A percentile compares a stretch with the other conserved stretches of the same genome.
phyloP scores from a whole-genome alignment of 92 coral and sea anemone species.

The Epizoanthus scotinus region DNA sequence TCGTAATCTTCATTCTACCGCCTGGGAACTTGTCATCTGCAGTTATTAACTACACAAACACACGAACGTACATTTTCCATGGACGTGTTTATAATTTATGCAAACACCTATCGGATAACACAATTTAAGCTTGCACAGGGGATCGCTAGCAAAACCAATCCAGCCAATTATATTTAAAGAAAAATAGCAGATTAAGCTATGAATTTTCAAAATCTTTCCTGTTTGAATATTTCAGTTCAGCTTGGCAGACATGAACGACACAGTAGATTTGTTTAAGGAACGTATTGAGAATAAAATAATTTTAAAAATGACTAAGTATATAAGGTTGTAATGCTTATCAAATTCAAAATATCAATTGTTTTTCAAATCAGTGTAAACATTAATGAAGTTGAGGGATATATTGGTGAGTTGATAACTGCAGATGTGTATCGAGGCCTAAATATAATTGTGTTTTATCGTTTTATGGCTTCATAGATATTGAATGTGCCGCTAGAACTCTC shows the following conservation, averaged over 20 bases:
- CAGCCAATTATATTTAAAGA: conserved; percentile 15
- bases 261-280: not conserved
- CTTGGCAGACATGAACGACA: not conserved
- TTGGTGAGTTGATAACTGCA: conserved; percentile 33
- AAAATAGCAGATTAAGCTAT: not conserved
- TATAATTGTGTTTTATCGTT: conserved; percentile 33
- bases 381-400: conserved; percentile 39
- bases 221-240: not conserved
- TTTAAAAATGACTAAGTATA: conserved; percentile 4
- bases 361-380: conserved; percentile 44
- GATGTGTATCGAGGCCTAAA: conserved; percentile 20
- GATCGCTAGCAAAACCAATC: conserved; percentile 13
- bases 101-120: conserved; percentile 67
- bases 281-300: not conserved
- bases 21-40: conserved; percentile 87
- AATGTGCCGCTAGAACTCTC: not conserved
- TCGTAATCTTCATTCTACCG: conserved; percentile 52
- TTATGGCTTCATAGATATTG: conserved; percentile 19
- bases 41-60: conserved; percentile 62
- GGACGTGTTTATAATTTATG: conserved; percentile 74
- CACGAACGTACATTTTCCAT: conserved; percentile 72
- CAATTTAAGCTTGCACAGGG: conserved; percentile 49
- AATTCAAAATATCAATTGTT: conserved; percentile 36
- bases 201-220: not conserved
- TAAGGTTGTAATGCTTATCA: conserved; percentile 8